phyloP scores from a whole-genome alignment of 2,797 vertebrate genomes.

The Microcaecilia unicolor region DNA sequence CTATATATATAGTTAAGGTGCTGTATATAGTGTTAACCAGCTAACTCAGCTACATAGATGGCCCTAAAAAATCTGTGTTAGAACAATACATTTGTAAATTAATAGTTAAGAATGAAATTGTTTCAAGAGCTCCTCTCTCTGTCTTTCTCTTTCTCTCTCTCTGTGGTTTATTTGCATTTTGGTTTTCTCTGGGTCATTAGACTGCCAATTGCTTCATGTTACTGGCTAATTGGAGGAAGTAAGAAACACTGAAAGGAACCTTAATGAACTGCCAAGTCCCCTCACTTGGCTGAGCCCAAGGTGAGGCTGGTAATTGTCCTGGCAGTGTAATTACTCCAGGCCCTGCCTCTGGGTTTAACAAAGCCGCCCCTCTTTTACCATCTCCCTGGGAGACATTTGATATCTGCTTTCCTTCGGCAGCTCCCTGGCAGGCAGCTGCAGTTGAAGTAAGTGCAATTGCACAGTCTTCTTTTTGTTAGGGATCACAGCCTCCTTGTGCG shows the following conservation, averaged over 20 bases:
- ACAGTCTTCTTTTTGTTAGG: background rate
- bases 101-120: no score
- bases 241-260: constrained; percentile 22
- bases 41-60: no score
- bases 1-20: no score
- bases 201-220: constrained; percentile 19
- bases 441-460: constrained; percentile 4
- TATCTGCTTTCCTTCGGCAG: constrained; percentile 13
- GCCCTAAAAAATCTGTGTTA: no score
- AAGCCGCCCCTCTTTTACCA: constrained; percentile 6
- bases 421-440: background rate
- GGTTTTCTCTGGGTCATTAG: constrained; percentile 14
- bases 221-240: constrained; percentile 40
- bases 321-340: constrained; percentile 30
- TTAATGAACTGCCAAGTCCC: constrained; percentile 35
- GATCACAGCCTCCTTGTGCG: constrained; percentile 2
- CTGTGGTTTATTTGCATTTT: no score
- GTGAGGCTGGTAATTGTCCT: constrained; percentile 32
- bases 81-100: no score
- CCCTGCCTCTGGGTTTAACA: constrained; percentile 26
- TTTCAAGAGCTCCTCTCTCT: no score
- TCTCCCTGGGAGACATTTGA: constrained; percentile 16
- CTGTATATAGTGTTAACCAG: no score
- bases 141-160: no score
- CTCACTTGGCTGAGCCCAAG: constrained; percentile 18